A percentile compares a stretch with the other conserved stretches of the same genome.
These are phyloP conservation scores for Sibirionetta formosa DNA, from an alignment of 2,797 vertebrate genomes.

Conservation along the genomic window DNA sequence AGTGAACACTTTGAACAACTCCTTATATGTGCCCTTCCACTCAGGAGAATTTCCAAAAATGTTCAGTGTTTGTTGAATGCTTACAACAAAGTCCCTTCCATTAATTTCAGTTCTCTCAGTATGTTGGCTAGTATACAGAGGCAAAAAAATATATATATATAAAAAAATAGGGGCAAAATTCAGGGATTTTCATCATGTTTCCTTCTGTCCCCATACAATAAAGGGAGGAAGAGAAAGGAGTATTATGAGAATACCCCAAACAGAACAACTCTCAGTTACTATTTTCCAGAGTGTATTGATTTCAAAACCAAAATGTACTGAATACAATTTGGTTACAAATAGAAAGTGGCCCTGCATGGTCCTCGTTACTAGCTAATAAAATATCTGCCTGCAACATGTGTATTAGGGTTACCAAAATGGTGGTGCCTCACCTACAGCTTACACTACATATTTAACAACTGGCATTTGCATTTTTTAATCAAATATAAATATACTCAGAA, in stretches of 20 bases:
- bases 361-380: not conserved
- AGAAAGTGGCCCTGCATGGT: not conserved
- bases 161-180: not conserved
- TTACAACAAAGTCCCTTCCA: not conserved
- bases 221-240: not conserved
- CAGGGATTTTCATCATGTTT: not conserved
- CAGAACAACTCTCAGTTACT: not conserved
- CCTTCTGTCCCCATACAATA: not conserved
- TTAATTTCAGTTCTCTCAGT: not conserved
- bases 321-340: not conserved
- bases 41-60: not conserved
- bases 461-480: not conserved
- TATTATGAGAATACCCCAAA: not conserved
- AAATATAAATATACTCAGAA: not conserved
- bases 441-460: not conserved
- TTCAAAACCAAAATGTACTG: not conserved
- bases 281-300: not conserved
- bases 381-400: not conserved
- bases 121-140: not conserved
- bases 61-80: fast-evolving
- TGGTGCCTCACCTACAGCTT: not conserved
- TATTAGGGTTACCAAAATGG: not conserved
- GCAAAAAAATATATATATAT: too few species aligned
- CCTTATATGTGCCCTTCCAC: not conserved
- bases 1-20: not conserved